A percentile compares a stretch with the other conserved stretches of the same genome.
Conservation (phyloP, 2,113 vertebrate genomes). For the Oreochromis niloticus region DNA sequence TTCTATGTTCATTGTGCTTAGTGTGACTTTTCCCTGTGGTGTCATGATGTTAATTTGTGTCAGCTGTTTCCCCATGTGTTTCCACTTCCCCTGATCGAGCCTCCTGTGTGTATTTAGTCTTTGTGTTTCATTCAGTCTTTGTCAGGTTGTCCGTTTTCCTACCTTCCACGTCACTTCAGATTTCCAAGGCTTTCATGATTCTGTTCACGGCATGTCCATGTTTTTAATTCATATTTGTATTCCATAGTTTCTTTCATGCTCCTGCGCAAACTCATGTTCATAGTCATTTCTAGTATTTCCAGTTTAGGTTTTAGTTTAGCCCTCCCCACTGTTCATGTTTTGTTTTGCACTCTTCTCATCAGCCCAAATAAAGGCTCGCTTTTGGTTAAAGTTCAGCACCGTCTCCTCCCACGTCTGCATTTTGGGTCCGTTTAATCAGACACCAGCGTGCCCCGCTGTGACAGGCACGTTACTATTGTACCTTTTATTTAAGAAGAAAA, state of each 20-base stretch:
- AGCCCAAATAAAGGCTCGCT: not conserved
- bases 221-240: not conserved
- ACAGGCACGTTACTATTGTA: no score
- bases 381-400: no score
- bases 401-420: no score
- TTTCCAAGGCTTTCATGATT: not conserved
- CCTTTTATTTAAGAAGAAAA: no score
- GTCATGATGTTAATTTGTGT: not conserved
- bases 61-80: not conserved
- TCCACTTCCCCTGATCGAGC: not conserved
- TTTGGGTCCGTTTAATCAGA: no score
- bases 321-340: not conserved
- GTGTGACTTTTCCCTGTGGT: not conserved
- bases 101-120: not conserved
- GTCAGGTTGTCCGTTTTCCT: rapidly evolving
- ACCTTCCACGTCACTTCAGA: not conserved
- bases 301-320: not conserved
- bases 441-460: no score
- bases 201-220: not conserved
- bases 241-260: not conserved
- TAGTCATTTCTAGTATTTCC: no score
- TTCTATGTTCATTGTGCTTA: not conserved
- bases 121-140: rapidly evolving
- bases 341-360: not conserved
- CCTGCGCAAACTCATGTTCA: no score